Evolutionary conservation across 2,113 vertebrate species (phyloP), one percentile per base, ranked within the genome.

Genomic region (Pachycephala philippinensis): DNA sequence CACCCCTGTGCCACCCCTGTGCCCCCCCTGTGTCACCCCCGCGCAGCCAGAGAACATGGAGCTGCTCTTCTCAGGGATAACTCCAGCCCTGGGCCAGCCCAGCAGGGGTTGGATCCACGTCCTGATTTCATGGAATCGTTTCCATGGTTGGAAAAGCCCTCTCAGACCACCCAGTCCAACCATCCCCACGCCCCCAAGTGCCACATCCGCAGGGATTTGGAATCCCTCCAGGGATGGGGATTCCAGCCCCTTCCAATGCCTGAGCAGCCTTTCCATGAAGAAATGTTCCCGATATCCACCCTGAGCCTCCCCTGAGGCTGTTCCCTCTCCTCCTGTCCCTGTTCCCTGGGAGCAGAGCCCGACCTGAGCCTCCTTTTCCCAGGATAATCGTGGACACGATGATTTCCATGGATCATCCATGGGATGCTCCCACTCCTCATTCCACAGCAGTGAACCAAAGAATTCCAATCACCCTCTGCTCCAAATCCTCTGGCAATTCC

Each of bases 321-420:
- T 27, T 56, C 26, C 26, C 21, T 33, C 35, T 37, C 6, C 2
- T 49, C 37, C 72, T 50, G 27, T 44, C 33, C 50, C 49, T 23
- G 14, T 13, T 47, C 49, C 42, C 66, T 35, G 75, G n/a, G 40
- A 56, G 13, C 49, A n/a, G n/a, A n/a, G n/a, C n/a, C n/a, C n/a
- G n/a, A n/a, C 53, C 53, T 45, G 61, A n/a, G 28, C 40, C 63
- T 40, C 17, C 53, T 61, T 76, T 54, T 27, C 40, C 37, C n/a
- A 8, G n/a, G 47, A 16, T 30, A 5, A 74, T 1, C 11, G 1
- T 1, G 6, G 65, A n/a, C 7, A 8, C 1, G 0, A 5, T 7
- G 12, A 6, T 31, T 7, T 8, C 80, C 53, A 2, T 0, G 18
- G 37, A 54, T 7, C 45, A 56, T 24, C 56, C 52, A 1, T 4